phyloP scores from a whole-genome alignment of 1,140 invertebrate species.

The Steinernema khuongi region DNA sequence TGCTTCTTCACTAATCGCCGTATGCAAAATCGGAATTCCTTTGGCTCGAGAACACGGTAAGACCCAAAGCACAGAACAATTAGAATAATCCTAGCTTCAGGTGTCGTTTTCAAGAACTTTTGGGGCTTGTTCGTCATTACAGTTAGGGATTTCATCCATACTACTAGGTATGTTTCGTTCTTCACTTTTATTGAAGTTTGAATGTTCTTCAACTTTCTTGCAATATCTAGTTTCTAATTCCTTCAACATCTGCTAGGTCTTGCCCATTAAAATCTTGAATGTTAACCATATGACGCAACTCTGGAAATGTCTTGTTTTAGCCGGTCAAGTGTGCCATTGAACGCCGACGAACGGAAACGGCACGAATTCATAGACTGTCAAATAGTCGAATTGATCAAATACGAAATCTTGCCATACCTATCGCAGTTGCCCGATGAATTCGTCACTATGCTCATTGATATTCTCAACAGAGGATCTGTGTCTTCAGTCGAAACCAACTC shows the following conservation, averaged over 20 bases:
- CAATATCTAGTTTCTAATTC: no score
- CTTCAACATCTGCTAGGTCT: no score
- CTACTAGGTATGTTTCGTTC: conserved; percentile 65
- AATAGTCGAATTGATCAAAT: conserved; percentile 76
- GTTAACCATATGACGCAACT: not conserved
- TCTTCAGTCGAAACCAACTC: conserved; percentile 60
- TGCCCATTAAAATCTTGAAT: no score
- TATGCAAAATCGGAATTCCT: conserved; percentile 78
- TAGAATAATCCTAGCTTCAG: conserved; percentile 47
- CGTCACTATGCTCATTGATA: conserved; percentile 76
- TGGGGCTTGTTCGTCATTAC: conserved; percentile 80
- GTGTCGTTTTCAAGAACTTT: conserved; percentile 60
- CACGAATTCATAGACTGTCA: conserved; percentile 61
- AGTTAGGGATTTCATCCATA: conserved; percentile 79
- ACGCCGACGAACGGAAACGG: conserved; percentile 51
- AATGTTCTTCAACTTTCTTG: not conserved
- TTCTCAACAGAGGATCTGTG: conserved; percentile 86
- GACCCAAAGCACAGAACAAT: conserved; percentile 59
- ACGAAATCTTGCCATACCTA: conserved; percentile 78
- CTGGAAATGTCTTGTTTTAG: conserved; percentile 14
- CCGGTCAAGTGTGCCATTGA: conserved; percentile 32
- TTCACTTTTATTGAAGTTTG: not conserved
- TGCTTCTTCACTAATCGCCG: conserved; percentile 71
- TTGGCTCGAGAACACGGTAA: conserved; percentile 71
- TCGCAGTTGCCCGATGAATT: conserved; percentile 76